Percentiles rank a stretch among this genome's conserved stretches.
Evolutionary conservation across 1,140 invertebrate species (phyloP).

Genomic region (Bombus superbus): DNA sequence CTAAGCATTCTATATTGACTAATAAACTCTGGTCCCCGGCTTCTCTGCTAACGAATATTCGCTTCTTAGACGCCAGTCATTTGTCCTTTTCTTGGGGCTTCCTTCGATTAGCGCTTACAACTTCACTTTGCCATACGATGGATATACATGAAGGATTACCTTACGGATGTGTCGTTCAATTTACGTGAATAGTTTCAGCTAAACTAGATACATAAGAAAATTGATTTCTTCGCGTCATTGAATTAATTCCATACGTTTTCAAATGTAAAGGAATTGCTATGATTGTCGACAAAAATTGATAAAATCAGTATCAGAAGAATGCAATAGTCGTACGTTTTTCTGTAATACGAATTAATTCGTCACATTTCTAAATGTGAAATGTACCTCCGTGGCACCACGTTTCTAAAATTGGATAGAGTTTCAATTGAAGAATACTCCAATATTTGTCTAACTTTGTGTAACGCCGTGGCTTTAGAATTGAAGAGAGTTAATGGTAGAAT

Average conservation of each 20-base stretch:
- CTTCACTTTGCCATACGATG: not conserved
- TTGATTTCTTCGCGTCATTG: not conserved
- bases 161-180: not conserved
- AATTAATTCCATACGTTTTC: not conserved
- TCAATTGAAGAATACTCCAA: not conserved
- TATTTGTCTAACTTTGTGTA: not conserved
- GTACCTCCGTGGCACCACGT: not conserved
- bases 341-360: not conserved
- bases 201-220: too few relatives aligned
- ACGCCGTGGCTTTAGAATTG: not conserved
- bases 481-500: not conserved
- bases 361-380: not conserved
- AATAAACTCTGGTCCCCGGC: conserved; percentile 68
- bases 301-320: not conserved
- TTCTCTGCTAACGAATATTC: conserved; percentile 53
- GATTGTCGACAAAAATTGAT: not conserved
- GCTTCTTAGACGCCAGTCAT: conserved; percentile 37
- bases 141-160: not conserved
- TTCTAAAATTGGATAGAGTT: not conserved
- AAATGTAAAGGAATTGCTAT: not conserved
- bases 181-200: not conserved
- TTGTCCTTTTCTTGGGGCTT: conserved; percentile 9
- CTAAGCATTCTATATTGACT: conserved; percentile 71
- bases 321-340: not conserved
- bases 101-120: not conserved